phyloP scores from a whole-genome alignment of 2,888 invertebrate species.

The Lamellibrachia columna region DNA sequence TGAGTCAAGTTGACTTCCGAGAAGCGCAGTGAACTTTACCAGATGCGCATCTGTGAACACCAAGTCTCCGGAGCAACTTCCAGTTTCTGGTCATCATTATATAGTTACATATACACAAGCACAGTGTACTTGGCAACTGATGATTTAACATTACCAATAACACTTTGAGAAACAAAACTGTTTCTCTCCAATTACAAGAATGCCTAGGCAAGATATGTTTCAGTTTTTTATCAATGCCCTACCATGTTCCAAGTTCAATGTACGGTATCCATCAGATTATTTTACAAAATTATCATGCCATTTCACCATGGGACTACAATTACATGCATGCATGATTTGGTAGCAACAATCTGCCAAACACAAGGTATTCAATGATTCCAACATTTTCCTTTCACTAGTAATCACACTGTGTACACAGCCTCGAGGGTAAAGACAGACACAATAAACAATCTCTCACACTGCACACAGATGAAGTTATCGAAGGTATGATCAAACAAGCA shows the following conservation, averaged over 20 bases:
- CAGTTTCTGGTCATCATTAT: neutral
- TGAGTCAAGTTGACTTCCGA: neutral
- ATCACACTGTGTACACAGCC: neutral
- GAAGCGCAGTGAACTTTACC: neutral
- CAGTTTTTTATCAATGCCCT: neutral
- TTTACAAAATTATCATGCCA: neutral
- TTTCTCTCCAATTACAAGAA: neutral
- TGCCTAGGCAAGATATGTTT: neutral
- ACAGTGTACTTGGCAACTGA: neutral
- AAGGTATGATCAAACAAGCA: neutral
- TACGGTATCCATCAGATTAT: neutral
- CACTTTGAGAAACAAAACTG: neutral
- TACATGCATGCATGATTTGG: neutral
- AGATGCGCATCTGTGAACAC: neutral
- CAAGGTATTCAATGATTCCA: neutral
- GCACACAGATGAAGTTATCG: neutral
- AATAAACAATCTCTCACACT: neutral
- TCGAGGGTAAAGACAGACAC: neutral
- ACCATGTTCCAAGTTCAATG: neutral
- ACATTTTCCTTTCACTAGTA: neutral
- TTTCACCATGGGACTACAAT: neutral
- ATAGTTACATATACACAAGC: neutral
- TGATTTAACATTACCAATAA: neutral
- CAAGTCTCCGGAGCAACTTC: neutral
- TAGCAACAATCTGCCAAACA: neutral